phyloP scores from a whole-genome alignment of 2,888 invertebrate species.

The Kuschelorhynchus macadamiae region DNA sequence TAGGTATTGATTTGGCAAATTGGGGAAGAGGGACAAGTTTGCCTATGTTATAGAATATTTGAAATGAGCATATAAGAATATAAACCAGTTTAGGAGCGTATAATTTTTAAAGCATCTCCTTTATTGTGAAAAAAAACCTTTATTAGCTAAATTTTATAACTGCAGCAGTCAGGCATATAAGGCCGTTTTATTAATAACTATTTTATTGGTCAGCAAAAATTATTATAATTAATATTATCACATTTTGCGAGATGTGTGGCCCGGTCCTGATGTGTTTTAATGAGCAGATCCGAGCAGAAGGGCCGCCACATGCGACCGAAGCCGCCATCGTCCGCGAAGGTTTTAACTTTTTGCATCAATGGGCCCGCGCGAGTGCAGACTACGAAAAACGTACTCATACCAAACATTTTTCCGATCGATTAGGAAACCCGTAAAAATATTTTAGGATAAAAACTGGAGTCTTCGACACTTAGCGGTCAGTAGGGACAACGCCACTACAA shows the following conservation, averaged over 20 bases:
- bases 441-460: constrained; percentile 20
- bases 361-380: constrained; percentile 55
- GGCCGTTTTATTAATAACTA: too few species aligned
- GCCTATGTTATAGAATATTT: too few species aligned
- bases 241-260: constrained; percentile 9
- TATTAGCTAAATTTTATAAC: too few species aligned
- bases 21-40: too few species aligned
- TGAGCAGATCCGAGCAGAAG: constrained; percentile 64
- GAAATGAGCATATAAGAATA: too few species aligned
- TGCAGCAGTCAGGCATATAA: too few species aligned
- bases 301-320: constrained; percentile 64
- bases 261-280: constrained; percentile 63
- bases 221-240: too few species aligned
- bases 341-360: constrained; percentile 64
- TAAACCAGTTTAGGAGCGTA: too few species aligned
- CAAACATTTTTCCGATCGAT: constrained; percentile 44
- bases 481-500: constrained; percentile 4
- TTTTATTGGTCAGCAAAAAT: too few species aligned
- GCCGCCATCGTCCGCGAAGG: constrained; percentile 51
- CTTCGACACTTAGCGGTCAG: constrained; percentile 31
- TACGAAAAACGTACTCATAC: constrained; percentile 47
- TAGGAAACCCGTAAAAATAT: constrained; percentile 35
- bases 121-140: too few species aligned
- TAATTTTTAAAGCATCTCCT: too few species aligned
- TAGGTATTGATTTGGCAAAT: too few species aligned